Conservation (phyloP, 1,140 invertebrate genomes). For the Temnothorax nylanderi region DNA sequence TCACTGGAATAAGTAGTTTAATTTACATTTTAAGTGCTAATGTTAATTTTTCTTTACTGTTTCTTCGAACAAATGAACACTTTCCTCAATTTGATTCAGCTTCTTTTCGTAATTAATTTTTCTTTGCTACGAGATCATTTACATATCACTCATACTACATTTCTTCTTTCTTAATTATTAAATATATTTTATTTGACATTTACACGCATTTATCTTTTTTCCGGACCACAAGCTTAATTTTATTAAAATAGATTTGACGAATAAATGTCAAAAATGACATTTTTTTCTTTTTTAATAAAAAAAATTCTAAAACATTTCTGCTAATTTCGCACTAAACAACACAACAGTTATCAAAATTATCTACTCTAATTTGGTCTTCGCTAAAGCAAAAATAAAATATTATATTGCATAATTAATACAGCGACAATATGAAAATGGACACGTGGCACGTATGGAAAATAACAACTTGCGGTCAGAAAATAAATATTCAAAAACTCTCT, state of each 20-base stretch:
- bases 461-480: not conserved
- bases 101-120: not conserved
- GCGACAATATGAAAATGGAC: not conserved
- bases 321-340: too few species aligned
- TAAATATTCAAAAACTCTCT: not conserved
- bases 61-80: not conserved
- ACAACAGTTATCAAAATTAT: too few species aligned
- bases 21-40: not conserved
- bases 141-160: not conserved
- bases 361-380: too few species aligned
- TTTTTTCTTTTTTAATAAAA: too few species aligned
- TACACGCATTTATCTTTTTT: not conserved
- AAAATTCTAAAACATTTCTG: too few species aligned
- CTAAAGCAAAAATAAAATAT: too few species aligned
- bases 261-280: too few species aligned
- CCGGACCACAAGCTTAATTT: not conserved
- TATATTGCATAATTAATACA: too few species aligned
- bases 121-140: not conserved
- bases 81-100: not conserved
- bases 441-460: not conserved
- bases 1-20: not conserved
- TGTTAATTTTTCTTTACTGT: not conserved
- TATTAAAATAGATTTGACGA: too few species aligned
- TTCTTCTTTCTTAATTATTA: not conserved
- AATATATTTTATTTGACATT: not conserved